Evolutionary conservation across 2,113 vertebrate species (phyloP), one percentile per base, ranked within the genome.

Genomic region (Caranx melampygus): DNA sequence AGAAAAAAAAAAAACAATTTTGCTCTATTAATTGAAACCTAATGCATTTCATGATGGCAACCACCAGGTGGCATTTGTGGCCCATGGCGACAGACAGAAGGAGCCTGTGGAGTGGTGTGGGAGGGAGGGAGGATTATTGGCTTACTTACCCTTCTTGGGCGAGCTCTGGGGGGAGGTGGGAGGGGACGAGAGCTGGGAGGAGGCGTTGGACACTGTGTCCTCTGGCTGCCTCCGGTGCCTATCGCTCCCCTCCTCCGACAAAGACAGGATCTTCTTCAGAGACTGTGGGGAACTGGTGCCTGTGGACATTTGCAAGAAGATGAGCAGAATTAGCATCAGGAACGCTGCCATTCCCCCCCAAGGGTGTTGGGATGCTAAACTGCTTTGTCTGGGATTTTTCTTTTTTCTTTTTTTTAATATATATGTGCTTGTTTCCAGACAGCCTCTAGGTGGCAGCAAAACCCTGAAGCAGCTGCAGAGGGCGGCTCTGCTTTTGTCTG

Each of bases 191-290:
- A 97, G 94, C 79, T 97, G 95, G 0, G 96, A 97, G 62, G 97
- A 98, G 5, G 96, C 94, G 62, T 96, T 98, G 81, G 97, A 98
- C 82, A 98, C 71, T 0, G 95, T 75, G 59, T 99, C 98, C 82
- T 99, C 98, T 34, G 96, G 91, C 69, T 94, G 96, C 61, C 96
- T 96, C 86, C 95, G 96, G 81, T 97, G 97, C 60, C 96, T 94
- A 15, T 99, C 98, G 70, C 86, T 96, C 66, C 94, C 96, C 93
- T 99, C 98, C 94, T 99, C 98, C 0, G 98, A 99, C 87, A 99
- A 94, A 8, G 98, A 97, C 86, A 99, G 96, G 72, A 99, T 99
- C 95, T 99, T 99, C 96, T 99, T 99, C 95, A 99, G 95, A 92
- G 98, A 97, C 95, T 98, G 97, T 0, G 98, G 98, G 5, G 98